Base-by-base conservation (phyloP, 2,797 vertebrate species). In the Diplodus sargus region DNA sequence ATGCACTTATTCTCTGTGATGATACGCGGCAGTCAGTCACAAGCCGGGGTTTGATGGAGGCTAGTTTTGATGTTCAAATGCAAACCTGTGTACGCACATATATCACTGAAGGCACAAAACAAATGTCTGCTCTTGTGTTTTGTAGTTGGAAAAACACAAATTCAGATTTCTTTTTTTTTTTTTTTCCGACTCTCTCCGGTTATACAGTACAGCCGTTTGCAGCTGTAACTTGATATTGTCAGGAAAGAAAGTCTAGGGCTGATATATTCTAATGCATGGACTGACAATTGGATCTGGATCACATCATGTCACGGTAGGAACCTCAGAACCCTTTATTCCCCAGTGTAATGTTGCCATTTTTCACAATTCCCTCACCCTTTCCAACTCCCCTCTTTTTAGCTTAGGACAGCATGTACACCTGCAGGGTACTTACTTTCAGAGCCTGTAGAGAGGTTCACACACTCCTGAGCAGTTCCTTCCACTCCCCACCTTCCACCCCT, bases 1-100 rank as follows among this genome's bases (percentile, higher is more conserved):
- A 43, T 72, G 34, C 6, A 43, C 7, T 42, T 23, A 66, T 79
- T 78, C 34, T 51, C 57, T 68, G 63, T 82, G 17, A 43, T 65
- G 53, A 75, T 43, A 56, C 57, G 65, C 34, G 49, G 25, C 49
- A 64, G 63, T 69, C 45, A 17, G 13, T 64, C 66, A 48, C 61
- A 74, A 70, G 43, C 39, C 49, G 20, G 7, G 47, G 25, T 57
- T 49, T 47, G 49, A 77, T 62, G 42, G 14, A 42, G 56, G 60
- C 71, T 64, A 62, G 42, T 82, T 54, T 56, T 61, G 20, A 70
- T 57, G 48, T 78, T 72, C 52, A 78, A 69, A 79, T 62, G n/a
- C 47, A 5, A 45, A 16, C 70, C 18, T 30, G 22, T 64, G 42
- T 51, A 45, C 58, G 43, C 30, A 34, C 22, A 42, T 18, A 39